Base-by-base conservation (phyloP, 2,888 invertebrate genomes). In the Conops quadrifasciatus region DNA sequence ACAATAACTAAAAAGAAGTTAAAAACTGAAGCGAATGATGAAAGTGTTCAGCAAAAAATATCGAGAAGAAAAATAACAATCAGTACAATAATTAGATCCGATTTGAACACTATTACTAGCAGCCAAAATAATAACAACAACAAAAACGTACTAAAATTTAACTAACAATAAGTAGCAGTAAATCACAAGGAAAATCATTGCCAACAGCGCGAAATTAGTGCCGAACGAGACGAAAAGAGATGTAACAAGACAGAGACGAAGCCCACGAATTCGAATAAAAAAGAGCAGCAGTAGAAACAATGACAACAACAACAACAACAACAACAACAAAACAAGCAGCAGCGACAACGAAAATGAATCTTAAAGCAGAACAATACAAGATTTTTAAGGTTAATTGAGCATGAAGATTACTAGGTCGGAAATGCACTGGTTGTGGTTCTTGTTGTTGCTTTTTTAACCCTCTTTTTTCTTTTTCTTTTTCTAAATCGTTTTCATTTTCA, bases 381-480 rank as follows among this genome's bases (percentile, higher is more conserved):
- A 21, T 36, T 82, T 83, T 83, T 84, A 84, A 85, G 85, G 85
- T 85, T 85, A 85, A 85, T 85, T 85, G 85, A 81, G 82, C 83
- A 86, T 85, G 84, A 83, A 85, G 85, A 85, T 85, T 83, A 85
- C 82, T 86, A 78, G 86, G 84, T 85, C 86, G 85, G 86, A 85
- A 85, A 85, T 84, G 81, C 49, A 62, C 58, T 58, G 15, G 59
- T 36, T 47, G 56, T 56, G 15, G 28, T 67, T 60, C 47, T 49
- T 73, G 68, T 67, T 71, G 68, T 74, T 75, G 69, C 71, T 74
- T 51, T 73, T 49, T 45, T 9, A 21, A 53, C 11, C 24, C 28
- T 15, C 15, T 58, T 45, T 63, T 63, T 11, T 15, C 4, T 62
- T 62, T 43, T 15, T 28, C 67, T 72, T 69, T 45, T 65, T 67